Evolutionary conservation across 1,140 invertebrate species (phyloP), one percentile per base, ranked within the genome.

Genomic region (Aphis craccivora): DNA sequence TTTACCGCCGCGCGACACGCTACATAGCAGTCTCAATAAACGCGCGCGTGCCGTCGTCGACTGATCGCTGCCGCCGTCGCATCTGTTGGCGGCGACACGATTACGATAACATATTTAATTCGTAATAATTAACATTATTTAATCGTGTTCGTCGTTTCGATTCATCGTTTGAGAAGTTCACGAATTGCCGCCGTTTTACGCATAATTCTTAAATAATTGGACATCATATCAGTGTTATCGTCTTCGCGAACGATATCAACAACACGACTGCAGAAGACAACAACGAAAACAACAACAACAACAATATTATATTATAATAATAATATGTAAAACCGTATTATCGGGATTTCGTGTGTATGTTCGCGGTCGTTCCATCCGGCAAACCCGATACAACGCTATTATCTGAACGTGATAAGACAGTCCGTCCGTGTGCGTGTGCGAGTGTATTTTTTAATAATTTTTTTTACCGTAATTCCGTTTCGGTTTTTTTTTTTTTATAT

Each of bases 21-120:
- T 37, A 43, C 37, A 84, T 40, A 40, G 25, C 84, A 43, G 91
- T 93, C 91, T 67, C 45, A 30, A 67, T 20, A 76, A 86, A 92
- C 91, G 91, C 67, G 67, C 91, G 91, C 51, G 91, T 83, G 91
- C n/a, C 91, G 45, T 67, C 91, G 43, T 76, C 55, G 25, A 35
- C 51, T 76, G 60, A 76, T 76, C 60, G 60, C 60, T 22, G 43
- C 43, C 25, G 88, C 23, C 25, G 30, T n/a, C 60, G n/a, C 53
- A 23, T 60, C 55, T 30, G 37, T 35, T 30, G 90, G 51, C 67
- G 35, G 37, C 43, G 67, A 83, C 14, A 51, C 8, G 30, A 91
- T n/a, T 48, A 45, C 51, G 23, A 60, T 88, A 45, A 30, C 45
- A 84, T 84, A 84, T 4, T 40, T 84, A 40, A 76, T 76, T 86